These are phyloP conservation scores for Pontoporia blainvillei DNA, from an alignment of 2,113 vertebrate species.

Conservation along the genomic window DNA sequence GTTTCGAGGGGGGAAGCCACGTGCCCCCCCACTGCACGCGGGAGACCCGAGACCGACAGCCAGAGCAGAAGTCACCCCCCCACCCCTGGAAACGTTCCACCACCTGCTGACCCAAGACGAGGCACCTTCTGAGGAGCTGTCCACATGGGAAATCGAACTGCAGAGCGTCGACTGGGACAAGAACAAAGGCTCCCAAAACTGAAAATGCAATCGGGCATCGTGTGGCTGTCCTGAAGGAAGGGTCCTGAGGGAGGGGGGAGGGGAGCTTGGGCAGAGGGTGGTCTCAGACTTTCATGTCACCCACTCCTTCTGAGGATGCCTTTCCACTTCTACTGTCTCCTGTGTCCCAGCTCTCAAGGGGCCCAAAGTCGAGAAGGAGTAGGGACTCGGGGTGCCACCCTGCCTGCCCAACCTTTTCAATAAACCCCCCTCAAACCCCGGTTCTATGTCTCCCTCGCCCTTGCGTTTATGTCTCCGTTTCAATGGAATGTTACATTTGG, in stretches of 20 bases:
- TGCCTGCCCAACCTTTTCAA: not conserved
- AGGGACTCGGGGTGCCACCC: not conserved
- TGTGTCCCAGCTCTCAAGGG: not conserved
- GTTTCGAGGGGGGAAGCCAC: not conserved
- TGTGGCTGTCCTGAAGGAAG: too few relatives aligned
- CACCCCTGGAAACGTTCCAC: not conserved
- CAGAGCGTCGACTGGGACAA: fast-evolving
- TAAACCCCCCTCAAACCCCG: not conserved
- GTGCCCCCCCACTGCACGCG: too few relatives aligned
- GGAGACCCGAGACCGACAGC: not conserved
- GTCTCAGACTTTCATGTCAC: not conserved
- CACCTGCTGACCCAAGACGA: not conserved
- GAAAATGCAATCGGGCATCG: not conserved
- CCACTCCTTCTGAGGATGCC: not conserved
- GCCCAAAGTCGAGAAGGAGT: not conserved
- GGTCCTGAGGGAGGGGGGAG: fast-evolving
- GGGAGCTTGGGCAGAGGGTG: not conserved
- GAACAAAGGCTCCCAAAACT: not conserved
- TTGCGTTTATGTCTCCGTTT: slow-evolving; percentile 67
- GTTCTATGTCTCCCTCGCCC: slow-evolving; percentile 18
- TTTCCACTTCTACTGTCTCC: not conserved
- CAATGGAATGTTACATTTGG: slow-evolving; percentile 67
- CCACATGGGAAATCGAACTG: not conserved
- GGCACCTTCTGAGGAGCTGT: not conserved
- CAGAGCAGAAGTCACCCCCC: too few relatives aligned